Conservation (phyloP, 2,797 vertebrate genomes). For the Buphagus erythrorhynchus region DNA sequence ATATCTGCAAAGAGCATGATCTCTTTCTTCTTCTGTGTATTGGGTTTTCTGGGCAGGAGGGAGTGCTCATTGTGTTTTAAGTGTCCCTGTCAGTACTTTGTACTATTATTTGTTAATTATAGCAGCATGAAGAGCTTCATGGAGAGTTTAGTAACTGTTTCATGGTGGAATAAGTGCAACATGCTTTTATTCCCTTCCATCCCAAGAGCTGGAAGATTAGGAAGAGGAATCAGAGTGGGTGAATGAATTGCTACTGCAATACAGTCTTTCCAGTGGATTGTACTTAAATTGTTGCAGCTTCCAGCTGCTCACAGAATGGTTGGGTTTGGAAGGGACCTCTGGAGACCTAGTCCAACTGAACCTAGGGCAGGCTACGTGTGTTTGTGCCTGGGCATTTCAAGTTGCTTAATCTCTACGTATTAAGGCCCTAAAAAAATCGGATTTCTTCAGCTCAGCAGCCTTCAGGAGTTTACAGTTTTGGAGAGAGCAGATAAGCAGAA, state of each 20-base stretch:
- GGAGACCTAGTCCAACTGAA: neutral
- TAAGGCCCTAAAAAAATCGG: accelerated
- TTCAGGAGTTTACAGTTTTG: neutral
- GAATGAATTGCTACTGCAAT: neutral
- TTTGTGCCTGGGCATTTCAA: neutral
- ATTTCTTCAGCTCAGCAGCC: neutral
- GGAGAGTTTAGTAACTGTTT: neutral
- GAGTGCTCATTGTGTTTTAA: neutral
- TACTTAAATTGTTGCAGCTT: neutral
- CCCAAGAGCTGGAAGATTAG: neutral
- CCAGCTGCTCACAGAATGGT: neutral
- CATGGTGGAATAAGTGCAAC: neutral
- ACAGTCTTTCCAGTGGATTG: neutral
- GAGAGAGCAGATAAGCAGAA: neutral
- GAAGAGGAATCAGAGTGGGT: neutral
- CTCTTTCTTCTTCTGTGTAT: neutral
- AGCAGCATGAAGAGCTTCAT: neutral
- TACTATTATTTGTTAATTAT: neutral
- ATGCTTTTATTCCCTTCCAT: neutral
- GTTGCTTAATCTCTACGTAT: neutral
- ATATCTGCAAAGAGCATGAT: neutral
- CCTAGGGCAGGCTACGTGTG: neutral
- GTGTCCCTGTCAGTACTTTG: neutral
- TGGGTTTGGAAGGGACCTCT: neutral
- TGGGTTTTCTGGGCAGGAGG: neutral